Conservation (phyloP, 2,797 vertebrate genomes). For the Halcyon leucocephala region DNA sequence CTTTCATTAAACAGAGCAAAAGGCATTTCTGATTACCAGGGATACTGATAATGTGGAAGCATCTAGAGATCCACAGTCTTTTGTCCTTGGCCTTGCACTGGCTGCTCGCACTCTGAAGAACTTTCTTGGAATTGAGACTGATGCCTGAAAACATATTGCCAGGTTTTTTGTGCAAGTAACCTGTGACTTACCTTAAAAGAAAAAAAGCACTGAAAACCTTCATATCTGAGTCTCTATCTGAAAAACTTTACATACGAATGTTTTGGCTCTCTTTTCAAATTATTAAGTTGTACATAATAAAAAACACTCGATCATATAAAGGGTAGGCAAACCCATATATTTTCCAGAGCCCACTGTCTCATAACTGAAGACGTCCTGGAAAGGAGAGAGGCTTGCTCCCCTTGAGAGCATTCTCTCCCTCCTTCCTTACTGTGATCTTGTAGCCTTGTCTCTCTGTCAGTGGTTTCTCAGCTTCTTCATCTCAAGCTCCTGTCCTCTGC, state of each 20-base stretch:
- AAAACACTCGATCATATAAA: neutral
- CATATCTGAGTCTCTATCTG: neutral
- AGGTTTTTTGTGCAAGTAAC: neutral
- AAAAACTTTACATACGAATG: neutral
- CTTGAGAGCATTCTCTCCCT: neutral
- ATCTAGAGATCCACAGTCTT: neutral
- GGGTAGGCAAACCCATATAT: neutral
- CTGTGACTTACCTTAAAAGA: neutral
- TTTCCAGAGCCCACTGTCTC: neutral
- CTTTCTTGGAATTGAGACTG: neutral
- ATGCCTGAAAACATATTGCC: neutral
- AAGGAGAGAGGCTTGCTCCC: neutral
- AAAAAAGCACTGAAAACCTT: neutral
- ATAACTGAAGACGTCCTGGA: neutral
- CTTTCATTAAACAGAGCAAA: slow-evolving; percentile 46
- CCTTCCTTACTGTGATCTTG: neutral
- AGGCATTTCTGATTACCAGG: slow-evolving; percentile 22
- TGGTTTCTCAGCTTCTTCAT: neutral
- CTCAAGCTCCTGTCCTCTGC: neutral
- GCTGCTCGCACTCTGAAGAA: neutral
- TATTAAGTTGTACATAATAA: neutral
- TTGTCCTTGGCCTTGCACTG: neutral
- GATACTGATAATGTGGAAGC: neutral
- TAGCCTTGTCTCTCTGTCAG: neutral
- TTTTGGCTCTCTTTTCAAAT: neutral